Conservation (phyloP, 2,113 vertebrate genomes). For the Coptodon bakossiorum region DNA sequence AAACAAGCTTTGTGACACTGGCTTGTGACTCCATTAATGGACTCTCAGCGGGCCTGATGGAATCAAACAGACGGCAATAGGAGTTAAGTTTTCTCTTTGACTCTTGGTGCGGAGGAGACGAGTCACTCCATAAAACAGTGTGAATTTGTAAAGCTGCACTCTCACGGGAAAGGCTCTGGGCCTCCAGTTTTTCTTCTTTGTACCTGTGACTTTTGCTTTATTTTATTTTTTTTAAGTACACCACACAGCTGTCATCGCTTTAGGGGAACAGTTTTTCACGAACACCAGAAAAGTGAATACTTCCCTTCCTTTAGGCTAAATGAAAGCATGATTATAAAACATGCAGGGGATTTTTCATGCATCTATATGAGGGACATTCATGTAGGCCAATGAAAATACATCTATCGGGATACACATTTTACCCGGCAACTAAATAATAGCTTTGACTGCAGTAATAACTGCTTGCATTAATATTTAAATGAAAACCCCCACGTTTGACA, state of each 20-base stretch:
- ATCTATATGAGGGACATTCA: background rate
- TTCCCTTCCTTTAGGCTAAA: background rate
- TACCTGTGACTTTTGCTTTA: constrained; percentile 41
- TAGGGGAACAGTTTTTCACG: background rate
- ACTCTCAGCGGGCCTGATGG: constrained; percentile 24
- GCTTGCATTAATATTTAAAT: background rate
- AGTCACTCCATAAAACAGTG: constrained; percentile 49
- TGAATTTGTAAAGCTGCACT: constrained; percentile 48
- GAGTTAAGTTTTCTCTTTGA: constrained; percentile 30
- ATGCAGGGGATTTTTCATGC: background rate
- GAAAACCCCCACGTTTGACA: background rate
- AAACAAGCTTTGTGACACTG: constrained; percentile 33
- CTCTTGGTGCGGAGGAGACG: constrained; percentile 19
- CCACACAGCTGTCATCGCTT: constrained; percentile 7
- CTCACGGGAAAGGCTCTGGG: constrained; percentile 21
- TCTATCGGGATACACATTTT: background rate
- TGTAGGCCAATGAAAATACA: background rate
- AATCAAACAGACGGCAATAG: constrained; percentile 23
- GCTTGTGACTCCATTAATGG: constrained; percentile 51
- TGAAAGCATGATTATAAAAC: background rate
- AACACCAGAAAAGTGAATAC: constrained; percentile 8
- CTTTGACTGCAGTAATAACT: constrained; percentile 7
- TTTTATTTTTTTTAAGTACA: constrained; percentile 29
- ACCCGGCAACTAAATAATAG: background rate
- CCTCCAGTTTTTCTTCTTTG: constrained; percentile 36